phyloP scores from a whole-genome alignment of 2,888 invertebrate species.

The Synergus itoensis region DNA sequence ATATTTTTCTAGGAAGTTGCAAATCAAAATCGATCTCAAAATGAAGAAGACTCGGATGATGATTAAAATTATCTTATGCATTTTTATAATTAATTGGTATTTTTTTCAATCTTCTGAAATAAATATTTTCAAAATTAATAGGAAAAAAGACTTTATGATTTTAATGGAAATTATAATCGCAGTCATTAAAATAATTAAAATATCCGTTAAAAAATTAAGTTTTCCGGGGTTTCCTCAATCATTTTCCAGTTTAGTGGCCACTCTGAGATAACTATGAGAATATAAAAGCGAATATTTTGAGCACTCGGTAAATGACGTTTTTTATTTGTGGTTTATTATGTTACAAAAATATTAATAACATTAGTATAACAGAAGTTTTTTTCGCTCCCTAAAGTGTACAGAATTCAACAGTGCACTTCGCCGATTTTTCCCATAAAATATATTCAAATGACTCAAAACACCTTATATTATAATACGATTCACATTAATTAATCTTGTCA shows the following conservation, averaged over 20 bases:
- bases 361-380: slow-evolving; percentile 52
- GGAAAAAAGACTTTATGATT: too few species aligned
- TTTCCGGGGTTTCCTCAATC: too few species aligned
- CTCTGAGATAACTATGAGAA: neutral
- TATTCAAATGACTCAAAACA: neutral
- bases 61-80: neutral
- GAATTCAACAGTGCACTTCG: slow-evolving; percentile 52
- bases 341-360: slow-evolving; percentile 63
- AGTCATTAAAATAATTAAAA: too few species aligned
- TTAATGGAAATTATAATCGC: too few species aligned
- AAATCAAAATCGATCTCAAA: neutral
- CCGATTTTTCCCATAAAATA: slow-evolving; percentile 18
- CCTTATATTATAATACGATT: slow-evolving; percentile 2
- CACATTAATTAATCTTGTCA: neutral
- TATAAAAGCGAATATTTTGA: slow-evolving; percentile 12
- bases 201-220: too few species aligned
- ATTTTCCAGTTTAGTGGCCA: neutral
- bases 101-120: neutral
- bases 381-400: slow-evolving; percentile 48
- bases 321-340: slow-evolving; percentile 54
- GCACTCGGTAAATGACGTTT: slow-evolving; percentile 42
- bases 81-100: neutral
- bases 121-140: neutral
- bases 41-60: slow-evolving; percentile 2
- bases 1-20: slow-evolving; percentile 9